Percentiles rank a stretch among this genome's conserved stretches.
phyloP scores from a whole-genome alignment of 2,888 invertebrate genomes.

The Odiellus spinosus region DNA sequence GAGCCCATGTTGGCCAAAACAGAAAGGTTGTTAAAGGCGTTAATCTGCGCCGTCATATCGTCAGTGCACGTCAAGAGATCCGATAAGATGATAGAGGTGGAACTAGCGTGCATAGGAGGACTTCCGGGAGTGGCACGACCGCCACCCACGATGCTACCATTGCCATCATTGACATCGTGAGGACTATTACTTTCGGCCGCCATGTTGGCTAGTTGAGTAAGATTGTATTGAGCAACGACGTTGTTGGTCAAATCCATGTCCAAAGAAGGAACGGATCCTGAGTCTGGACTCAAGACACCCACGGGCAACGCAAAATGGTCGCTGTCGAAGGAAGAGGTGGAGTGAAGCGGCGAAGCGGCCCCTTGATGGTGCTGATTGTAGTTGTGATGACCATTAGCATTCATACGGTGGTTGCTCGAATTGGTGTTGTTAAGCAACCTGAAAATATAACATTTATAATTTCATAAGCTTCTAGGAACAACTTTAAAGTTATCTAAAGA shows the following conservation, averaged over 20 bases:
- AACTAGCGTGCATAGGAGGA: constrained; percentile 4
- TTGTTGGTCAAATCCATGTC: constrained; percentile 20
- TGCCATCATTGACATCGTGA: constrained; percentile 20
- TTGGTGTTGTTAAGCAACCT: too few species aligned
- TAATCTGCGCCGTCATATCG: constrained; percentile 18
- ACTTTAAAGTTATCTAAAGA: too few species aligned
- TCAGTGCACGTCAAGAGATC: constrained; percentile 34
- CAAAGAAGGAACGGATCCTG: constrained; percentile 22
- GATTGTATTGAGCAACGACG: constrained; percentile 51
- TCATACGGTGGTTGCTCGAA: too few species aligned
- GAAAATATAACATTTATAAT: too few species aligned
- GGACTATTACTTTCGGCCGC: constrained; percentile 34
- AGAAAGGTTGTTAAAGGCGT: constrained; percentile 69
- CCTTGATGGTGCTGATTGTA: too few species aligned
- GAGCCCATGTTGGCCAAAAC: constrained; percentile 70
- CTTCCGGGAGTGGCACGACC: constrained; percentile 2
- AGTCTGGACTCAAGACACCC: constrained; percentile 25
- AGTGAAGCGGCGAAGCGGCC: constrained; percentile 23
- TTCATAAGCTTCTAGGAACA: too few species aligned
- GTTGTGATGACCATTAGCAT: too few species aligned
- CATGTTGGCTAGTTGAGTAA: constrained; percentile 64
- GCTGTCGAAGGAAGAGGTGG: constrained; percentile 29
- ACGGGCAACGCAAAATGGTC: constrained; percentile 27
- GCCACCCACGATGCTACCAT: constrained; percentile 22
- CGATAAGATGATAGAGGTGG: constrained; percentile 45